phyloP scores from a whole-genome alignment of 2,888 invertebrate genomes.

The Tachina lurida region DNA sequence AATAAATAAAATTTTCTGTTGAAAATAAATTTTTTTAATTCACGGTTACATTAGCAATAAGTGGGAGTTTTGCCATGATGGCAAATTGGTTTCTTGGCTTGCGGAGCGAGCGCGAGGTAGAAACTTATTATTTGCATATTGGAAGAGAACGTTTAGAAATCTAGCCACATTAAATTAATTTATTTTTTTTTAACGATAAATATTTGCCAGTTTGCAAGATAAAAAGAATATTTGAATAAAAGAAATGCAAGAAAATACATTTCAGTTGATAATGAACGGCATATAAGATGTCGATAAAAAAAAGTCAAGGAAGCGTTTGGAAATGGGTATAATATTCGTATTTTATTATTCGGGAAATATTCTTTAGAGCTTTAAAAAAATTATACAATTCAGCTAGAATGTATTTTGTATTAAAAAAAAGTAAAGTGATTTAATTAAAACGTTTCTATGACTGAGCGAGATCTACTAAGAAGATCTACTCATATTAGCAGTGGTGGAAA shows the following conservation, averaged over 20 bases:
- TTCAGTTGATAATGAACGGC: constrained; percentile 13
- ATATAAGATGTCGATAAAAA: neutral
- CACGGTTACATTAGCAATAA: constrained; percentile 51
- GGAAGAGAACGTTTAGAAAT: neutral
- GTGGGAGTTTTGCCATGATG: constrained; percentile 39
- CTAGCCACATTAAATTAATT: constrained; percentile 52
- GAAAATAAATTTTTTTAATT: constrained; percentile 53
- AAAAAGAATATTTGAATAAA: constrained; percentile 25
- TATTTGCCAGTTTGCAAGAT: constrained; percentile 41
- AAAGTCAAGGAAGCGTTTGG: neutral
- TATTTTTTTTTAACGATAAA: constrained; percentile 36
- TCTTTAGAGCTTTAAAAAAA: too few relatives aligned
- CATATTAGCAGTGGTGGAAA: too few relatives aligned
- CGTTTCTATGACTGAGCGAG: too few relatives aligned
- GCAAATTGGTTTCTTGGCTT: neutral
- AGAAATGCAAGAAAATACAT: constrained; percentile 2
- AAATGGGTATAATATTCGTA: neutral
- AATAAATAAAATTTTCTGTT: constrained; percentile 25
- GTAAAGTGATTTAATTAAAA: too few relatives aligned
- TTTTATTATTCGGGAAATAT: too few relatives aligned
- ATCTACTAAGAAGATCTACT: too few relatives aligned
- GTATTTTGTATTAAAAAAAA: too few relatives aligned
- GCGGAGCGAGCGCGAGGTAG: neutral
- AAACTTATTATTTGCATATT: constrained; percentile 7
- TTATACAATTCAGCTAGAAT: too few relatives aligned